Base-by-base conservation (phyloP, 2,888 invertebrate genomes). In the Eupithecia abbreviata region DNA sequence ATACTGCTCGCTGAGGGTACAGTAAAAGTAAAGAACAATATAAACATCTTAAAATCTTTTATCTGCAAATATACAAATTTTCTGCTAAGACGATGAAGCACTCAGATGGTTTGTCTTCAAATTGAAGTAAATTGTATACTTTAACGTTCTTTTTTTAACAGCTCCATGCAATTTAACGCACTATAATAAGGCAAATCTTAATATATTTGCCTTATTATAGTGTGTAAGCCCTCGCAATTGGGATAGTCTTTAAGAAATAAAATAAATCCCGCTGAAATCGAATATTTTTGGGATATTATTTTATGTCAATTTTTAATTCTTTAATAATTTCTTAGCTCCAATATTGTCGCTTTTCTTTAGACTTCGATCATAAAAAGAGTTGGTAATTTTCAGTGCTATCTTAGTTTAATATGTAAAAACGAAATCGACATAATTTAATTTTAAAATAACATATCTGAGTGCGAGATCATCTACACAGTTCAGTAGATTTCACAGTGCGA, bases 11-110 rank as follows among this genome's bases (percentile, higher is more conserved):
- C 71, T 58, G 58, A 71, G 15, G 4, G 71, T 71, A n/a, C 55
- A 51, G 2, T 51, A n/a, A n/a, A 51, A 1, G 51, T n/a, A 51
- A n/a, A 45, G 45, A 49, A 15, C 75, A 66, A 72, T 74, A 78
- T 73, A 45, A 42, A 69, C 43, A 47, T 65, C 41, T 65, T 45
- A 47, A 10, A 47, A 45, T 69, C n/a, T 30, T 47, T 45, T 79
- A 15, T 74, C 18, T 62, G 51, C 76, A 74, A 58, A 51, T 62
- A 68, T 71, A 71, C 71, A 71, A 71, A 42, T 3, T 42, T 30
- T 43, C 18, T 69, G 10, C 5, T 18, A 10, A 15, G n/a, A 45
- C 9, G 13, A 12, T 49, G 30, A 30, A 47, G 69, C 47, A 69
- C 45, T 18, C 7, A 30, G 47, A 45, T 18, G 55, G 55, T n/a